phyloP scores from a whole-genome alignment of 2,797 vertebrate genomes.

The Buphagus erythrorhynchus region DNA sequence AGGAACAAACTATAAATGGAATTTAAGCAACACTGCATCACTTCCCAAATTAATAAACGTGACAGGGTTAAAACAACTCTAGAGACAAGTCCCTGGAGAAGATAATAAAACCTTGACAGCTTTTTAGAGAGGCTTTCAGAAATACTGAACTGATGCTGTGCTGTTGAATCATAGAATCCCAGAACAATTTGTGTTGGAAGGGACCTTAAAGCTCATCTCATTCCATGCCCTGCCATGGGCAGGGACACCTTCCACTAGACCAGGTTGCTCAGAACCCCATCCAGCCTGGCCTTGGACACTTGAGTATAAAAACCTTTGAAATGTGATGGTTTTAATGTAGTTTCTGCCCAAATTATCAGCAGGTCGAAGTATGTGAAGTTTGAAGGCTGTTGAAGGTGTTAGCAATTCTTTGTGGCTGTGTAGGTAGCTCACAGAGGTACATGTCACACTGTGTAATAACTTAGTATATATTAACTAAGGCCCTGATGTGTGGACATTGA shows the following conservation, averaged over 20 bases:
- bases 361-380: background rate
- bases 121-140: background rate
- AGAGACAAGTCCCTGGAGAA: background rate
- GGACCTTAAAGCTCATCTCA: background rate
- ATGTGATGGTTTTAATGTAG: background rate
- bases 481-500: background rate
- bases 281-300: background rate
- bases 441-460: accelerated
- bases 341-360: background rate
- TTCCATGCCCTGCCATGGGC: background rate
- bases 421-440: background rate
- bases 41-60: background rate
- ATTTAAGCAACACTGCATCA: background rate
- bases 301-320: background rate
- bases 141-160: background rate
- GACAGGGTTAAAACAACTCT: background rate
- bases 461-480: background rate
- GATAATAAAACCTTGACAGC: background rate
- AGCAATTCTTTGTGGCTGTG: background rate
- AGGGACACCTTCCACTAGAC: background rate
- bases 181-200: background rate
- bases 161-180: background rate
- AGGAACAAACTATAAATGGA: background rate
- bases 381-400: background rate
- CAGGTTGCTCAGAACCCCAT: background rate